Base-by-base conservation (phyloP, 2,888 invertebrate genomes). In the Eupithecia centaureata region DNA sequence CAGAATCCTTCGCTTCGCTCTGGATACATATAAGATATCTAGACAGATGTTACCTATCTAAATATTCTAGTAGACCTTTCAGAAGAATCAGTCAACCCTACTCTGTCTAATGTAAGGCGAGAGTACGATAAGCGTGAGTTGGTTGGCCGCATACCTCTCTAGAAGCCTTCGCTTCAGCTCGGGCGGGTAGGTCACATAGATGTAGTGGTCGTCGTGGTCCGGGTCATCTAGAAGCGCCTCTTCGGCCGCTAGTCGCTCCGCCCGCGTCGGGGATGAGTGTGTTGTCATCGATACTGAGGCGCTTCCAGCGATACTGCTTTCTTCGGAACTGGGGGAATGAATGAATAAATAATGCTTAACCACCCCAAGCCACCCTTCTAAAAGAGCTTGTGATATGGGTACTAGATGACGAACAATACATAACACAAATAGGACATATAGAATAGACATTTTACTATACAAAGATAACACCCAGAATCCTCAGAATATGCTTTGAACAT, bases 101-200 rank as follows among this genome's bases (percentile, higher is more conserved):
- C 88, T 88, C 73, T 91, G 91, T 69, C 89, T 83, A 32, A 91
- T 86, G 71, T 82, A 88, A 10, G 92, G 92, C 67, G 87, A 85
- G 61, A 92, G 84, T 71, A 91, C 73, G 65, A 91, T 86, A 62
- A 92, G 85, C 59, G 91, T 93, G 79, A 90, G 73, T 74, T 84
- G 82, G 73, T 90, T 89, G 61, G 84, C 78, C 67, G 84, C 89
- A 86, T 94, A 96, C 96, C 96, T 96, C 93, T 97, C 97, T 78
- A 97, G 94, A 80, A 97, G 94, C 74, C 97, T 94, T 80, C 97
- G 95, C 89, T 97, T 97, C 73, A 97, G 94, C 88, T 97, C 97
- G 47, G 97, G 97, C 77, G 97, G 97, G 94, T 97, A 97, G 63
- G 97, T 96, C 77, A 97, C 97, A 89, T 97, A 97, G 82, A 97